Evolutionary conservation across 1,140 invertebrate species (phyloP), one percentile per base, ranked within the genome.

Genomic region (Metopolophium dirhodum): DNA sequence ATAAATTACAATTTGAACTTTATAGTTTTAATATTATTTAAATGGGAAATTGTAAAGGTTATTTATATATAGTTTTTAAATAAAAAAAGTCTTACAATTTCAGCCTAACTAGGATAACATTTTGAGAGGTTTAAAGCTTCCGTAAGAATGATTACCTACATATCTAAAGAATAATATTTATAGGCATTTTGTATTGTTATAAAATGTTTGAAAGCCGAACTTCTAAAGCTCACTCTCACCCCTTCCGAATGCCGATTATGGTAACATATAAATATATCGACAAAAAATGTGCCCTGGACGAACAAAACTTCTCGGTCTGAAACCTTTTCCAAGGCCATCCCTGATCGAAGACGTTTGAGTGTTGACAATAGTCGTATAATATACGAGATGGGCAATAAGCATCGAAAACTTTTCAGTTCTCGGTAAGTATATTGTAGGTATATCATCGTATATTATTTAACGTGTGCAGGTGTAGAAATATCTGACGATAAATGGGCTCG

Each of bases 371-470:
- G 61, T 30, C 61, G 61, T 77, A 77, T n/a, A n/a, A 77, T n/a
- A 77, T n/a, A 77, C 61, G 61, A 77, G 30, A 77, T 6, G 18
- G 30, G 61, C 61, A n/a, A 77, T n/a, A 86, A 47, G 26, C 47
- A 45, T 41, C 41, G 35, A 86, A 86, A 86, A 86, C 23, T 86
- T 86, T 47, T 85, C 37, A 37, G 41, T 85, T n/a, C 4, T 18
- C 14, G 6, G 30, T n/a, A 61, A 26, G 26, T 30, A 61, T 8
- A 57, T 30, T 61, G 26, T 57, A 61, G 9, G 57, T n/a, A 68
- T 77, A 77, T 77, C 61, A 77, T 35, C 61, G 61, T 77, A 77
- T 68, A 68, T 51, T 61, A 61, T 77, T 77, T 77, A 77, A 41
- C 41, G 83, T 9, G 83, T 9, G 47, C 0, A 20, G 37, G 83